Evolutionary conservation across 1,140 invertebrate genomes (phyloP).

Genomic region (Leucophenga varia): DNA sequence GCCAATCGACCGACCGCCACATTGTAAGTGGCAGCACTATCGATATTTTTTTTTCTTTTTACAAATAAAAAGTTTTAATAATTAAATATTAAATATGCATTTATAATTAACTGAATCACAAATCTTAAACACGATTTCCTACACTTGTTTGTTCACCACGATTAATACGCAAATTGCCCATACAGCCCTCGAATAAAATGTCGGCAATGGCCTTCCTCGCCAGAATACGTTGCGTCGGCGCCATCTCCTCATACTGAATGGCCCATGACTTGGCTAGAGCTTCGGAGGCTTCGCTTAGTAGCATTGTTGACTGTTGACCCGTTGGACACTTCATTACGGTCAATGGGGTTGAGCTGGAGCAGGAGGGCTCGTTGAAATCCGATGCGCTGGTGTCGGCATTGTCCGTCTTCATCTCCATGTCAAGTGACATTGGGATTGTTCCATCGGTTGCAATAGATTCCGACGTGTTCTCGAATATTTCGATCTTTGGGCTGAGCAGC

Average conservation of each 20-base stretch:
- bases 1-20: no score
- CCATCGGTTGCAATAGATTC: neutral
- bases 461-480: constrained; percentile 27
- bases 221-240: constrained; percentile 36
- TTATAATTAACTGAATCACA: no score
- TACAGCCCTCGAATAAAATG: constrained; percentile 47
- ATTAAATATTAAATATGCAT: neutral
- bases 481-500: constrained; percentile 35
- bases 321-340: neutral
- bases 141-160: constrained; percentile 25
- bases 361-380: constrained; percentile 6
- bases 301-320: neutral
- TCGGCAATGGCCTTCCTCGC: constrained; percentile 47
- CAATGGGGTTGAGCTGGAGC: neutral
- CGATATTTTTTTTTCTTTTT: no score
- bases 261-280: constrained; percentile 47
- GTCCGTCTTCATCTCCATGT: constrained; percentile 14
- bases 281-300: constrained; percentile 35
- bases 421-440: neutral
- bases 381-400: neutral
- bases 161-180: constrained; percentile 45
- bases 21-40: no score
- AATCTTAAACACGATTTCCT: constrained; percentile 14
- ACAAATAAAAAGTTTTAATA: no score
- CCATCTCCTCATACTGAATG: constrained; percentile 47